phyloP scores from a whole-genome alignment of 2,113 vertebrate species.

The Hypocryptadius cinnamomeus region DNA sequence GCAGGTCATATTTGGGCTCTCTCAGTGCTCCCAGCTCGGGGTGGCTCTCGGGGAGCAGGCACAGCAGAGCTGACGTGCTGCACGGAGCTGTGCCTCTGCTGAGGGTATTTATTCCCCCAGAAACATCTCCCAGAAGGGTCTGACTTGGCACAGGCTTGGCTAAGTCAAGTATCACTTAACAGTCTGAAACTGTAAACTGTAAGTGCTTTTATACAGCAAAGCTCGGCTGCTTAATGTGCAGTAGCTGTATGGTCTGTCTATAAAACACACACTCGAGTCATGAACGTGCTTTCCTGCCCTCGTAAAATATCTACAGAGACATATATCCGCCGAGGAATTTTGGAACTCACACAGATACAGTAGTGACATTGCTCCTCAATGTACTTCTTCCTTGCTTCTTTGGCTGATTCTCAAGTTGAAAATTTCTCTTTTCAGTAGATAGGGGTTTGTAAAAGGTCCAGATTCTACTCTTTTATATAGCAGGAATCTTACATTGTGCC shows the following conservation, averaged over 20 bases:
- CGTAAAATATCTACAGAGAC: not conserved
- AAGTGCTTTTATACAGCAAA: not conserved
- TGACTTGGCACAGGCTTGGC: not conserved
- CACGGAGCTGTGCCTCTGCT: not conserved
- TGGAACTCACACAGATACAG: not conserved
- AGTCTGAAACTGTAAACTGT: not conserved
- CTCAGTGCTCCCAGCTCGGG: fast-evolving
- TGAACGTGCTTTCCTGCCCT: not conserved
- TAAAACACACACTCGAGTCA: not conserved
- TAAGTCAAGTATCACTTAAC: not conserved
- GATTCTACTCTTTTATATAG: not conserved
- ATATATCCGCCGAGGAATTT: not conserved
- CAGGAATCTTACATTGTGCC: not conserved
- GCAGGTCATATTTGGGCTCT: not conserved
- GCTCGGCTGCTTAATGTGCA: not conserved
- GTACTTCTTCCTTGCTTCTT: not conserved
- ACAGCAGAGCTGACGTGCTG: not conserved
- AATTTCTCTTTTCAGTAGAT: not conserved
- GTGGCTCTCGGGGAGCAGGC: not conserved
- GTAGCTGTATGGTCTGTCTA: not conserved
- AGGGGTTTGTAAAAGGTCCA: not conserved
- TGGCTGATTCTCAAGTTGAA: not conserved
- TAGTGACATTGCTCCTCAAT: not conserved
- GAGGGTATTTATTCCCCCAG: not conserved
- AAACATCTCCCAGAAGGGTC: not conserved